Conservation (phyloP, 1,140 invertebrate genomes). For the Planococcus citri region DNA sequence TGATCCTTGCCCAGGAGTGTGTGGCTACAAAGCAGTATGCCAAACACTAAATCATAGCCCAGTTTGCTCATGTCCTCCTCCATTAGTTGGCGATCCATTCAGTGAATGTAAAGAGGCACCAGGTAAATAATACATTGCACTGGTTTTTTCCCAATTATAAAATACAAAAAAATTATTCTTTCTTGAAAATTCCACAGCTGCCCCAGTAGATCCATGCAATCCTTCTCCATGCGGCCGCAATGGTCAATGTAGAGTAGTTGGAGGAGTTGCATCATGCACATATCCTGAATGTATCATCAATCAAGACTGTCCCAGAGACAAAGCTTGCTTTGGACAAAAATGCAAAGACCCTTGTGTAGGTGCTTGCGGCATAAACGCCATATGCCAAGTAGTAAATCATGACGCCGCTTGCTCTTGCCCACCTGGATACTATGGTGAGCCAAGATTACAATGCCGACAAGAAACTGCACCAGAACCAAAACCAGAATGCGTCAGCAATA, state of each 20-base stretch:
- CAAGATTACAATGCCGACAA: conserved; percentile 54
- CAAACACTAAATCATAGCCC: conserved; percentile 65
- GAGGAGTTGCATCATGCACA: conserved; percentile 53
- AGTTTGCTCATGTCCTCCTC: conserved; percentile 58
- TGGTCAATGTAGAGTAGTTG: conserved; percentile 60
- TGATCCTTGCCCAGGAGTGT: conserved; percentile 58
- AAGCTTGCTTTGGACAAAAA: conserved; percentile 65
- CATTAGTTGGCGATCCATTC: conserved; percentile 62
- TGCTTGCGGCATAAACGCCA: conserved; percentile 69
- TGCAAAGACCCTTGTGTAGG: conserved; percentile 68
- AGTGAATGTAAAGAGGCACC: conserved; percentile 45
- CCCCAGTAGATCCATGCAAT: conserved; percentile 52
- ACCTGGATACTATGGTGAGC: conserved; percentile 62
- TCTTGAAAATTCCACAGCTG: conserved; percentile 30
- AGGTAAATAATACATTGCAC: conserved; percentile 29
- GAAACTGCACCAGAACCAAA: conserved; percentile 35
- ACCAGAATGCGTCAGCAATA: conserved; percentile 64
- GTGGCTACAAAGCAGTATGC: conserved; percentile 52
- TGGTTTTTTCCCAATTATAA: not conserved
- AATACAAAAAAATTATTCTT: not conserved
- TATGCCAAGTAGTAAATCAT: conserved; percentile 71
- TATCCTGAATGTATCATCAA: conserved; percentile 79
- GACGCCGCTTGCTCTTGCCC: conserved; percentile 67
- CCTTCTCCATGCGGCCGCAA: conserved; percentile 66
- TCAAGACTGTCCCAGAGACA: conserved; percentile 64